These are phyloP conservation scores for Bos javanicus DNA, from an alignment of 2,113 vertebrate genomes.

Conservation along the genomic window DNA sequence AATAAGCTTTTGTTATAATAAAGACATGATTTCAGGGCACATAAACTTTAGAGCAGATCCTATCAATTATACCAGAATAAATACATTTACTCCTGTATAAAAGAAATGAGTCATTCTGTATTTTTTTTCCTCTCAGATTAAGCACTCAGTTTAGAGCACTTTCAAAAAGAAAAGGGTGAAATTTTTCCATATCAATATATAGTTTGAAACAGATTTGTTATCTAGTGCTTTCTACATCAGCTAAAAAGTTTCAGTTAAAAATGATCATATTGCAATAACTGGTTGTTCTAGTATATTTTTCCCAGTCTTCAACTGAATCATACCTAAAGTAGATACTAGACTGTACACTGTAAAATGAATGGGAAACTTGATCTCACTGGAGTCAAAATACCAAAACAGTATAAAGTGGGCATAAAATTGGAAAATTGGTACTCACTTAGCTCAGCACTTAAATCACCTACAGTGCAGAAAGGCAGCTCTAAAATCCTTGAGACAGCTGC, in stretches of 20 bases:
- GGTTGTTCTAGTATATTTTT: neutral
- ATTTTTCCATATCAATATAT: neutral
- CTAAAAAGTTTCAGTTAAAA: conserved; percentile 10
- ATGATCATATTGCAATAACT: neutral
- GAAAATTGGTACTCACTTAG: conserved; percentile 42
- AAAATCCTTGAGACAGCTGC: conserved; percentile 26
- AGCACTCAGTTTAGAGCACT: neutral
- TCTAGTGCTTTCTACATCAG: neutral
- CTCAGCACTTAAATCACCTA: conserved; percentile 45
- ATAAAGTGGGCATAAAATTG: conserved; percentile 48
- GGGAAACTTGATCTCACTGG: neutral
- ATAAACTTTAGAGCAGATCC: neutral
- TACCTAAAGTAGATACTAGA: neutral
- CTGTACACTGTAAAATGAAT: neutral
- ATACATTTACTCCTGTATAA: neutral
- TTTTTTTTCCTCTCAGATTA: neutral
- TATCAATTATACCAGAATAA: neutral
- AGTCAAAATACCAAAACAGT: conserved; percentile 34
- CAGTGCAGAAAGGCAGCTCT: conserved; percentile 33
- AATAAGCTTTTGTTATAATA: neutral
- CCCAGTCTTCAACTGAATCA: neutral
- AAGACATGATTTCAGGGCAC: neutral
- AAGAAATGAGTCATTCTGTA: neutral
- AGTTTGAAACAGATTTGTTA: neutral
- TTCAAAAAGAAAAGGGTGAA: neutral